Conservation (phyloP, 2,888 invertebrate species). For the Willowsia nigromaculata region DNA sequence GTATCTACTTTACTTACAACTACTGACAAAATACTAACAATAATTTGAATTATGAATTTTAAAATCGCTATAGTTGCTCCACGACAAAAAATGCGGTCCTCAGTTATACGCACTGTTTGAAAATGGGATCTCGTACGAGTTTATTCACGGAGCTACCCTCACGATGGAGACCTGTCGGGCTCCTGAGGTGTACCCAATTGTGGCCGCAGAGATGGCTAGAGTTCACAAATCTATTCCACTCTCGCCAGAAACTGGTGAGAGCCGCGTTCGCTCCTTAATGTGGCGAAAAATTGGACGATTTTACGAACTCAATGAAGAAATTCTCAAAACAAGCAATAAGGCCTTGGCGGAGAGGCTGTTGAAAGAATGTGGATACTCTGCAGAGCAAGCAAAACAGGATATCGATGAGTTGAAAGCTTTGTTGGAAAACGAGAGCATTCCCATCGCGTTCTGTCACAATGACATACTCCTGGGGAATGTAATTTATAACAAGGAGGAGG, state of each 20-base stretch:
- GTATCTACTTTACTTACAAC: too few species aligned
- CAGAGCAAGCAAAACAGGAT: conserved; percentile 80
- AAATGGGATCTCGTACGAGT: conserved; percentile 96
- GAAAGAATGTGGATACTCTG: conserved; percentile 8
- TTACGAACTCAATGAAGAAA: conserved; percentile 57
- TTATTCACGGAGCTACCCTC: conserved; percentile 89
- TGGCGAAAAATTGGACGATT: conserved; percentile 22
- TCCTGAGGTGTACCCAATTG: conserved; percentile 86
- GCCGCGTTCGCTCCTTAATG: neutral
- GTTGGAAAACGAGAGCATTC: conserved; percentile 84
- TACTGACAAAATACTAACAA: neutral
- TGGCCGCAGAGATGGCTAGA: conserved; percentile 90
- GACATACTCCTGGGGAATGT: conserved; percentile 97
- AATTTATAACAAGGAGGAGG: conserved; percentile 87
- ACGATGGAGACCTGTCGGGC: conserved; percentile 85
- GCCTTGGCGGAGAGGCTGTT: neutral
- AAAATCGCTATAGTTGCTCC: conserved; percentile 82
- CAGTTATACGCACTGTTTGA: conserved; percentile 93
- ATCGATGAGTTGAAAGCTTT: conserved; percentile 85
- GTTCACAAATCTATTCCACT: conserved; percentile 84
- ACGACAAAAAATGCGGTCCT: conserved; percentile 90
- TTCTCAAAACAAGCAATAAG: conserved; percentile 34
- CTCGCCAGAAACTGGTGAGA: neutral
- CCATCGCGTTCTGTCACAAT: conserved; percentile 97
- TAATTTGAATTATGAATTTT: neutral